Conservation (phyloP, 2,797 vertebrate species). For the Austrolebias charrua region DNA sequence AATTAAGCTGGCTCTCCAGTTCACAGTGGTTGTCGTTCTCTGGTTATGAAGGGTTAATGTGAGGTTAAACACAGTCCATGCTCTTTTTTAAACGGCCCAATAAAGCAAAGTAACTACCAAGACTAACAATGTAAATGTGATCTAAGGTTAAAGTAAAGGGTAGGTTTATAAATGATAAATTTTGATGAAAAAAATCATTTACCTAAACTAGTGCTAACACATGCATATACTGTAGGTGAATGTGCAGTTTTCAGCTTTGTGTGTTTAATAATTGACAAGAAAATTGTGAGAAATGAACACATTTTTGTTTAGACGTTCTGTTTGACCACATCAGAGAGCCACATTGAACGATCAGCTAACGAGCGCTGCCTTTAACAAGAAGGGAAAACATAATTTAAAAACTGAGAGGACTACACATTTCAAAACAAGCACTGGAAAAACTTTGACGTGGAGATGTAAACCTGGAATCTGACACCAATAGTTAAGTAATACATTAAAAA, state of each 20-base stretch:
- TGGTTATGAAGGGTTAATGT: slow-evolving; percentile 1
- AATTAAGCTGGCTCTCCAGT: background rate
- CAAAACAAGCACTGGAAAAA: background rate
- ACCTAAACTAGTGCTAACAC: background rate
- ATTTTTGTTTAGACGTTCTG: background rate
- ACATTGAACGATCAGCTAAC: background rate
- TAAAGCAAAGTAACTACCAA: slow-evolving; percentile 13
- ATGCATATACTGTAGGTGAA: background rate
- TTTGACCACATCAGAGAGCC: background rate
- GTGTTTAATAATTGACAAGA: background rate
- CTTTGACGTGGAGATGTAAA: background rate
- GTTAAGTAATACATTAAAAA: background rate
- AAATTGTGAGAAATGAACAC: background rate
- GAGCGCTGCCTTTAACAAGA: background rate
- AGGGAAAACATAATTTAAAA: background rate
- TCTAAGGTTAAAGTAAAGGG: background rate
- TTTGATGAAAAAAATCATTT: background rate
- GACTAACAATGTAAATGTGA: background rate
- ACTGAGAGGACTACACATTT: background rate
- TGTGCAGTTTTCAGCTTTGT: background rate
- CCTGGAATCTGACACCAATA: background rate
- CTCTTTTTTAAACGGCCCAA: background rate
- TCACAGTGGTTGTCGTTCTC: background rate
- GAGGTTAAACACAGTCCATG: slow-evolving; percentile 9
- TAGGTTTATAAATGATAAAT: background rate